These are phyloP conservation scores for Phymanthus crucifer DNA, from an alignment of 92 coral and sea anemone species.

Conservation along the genomic window DNA sequence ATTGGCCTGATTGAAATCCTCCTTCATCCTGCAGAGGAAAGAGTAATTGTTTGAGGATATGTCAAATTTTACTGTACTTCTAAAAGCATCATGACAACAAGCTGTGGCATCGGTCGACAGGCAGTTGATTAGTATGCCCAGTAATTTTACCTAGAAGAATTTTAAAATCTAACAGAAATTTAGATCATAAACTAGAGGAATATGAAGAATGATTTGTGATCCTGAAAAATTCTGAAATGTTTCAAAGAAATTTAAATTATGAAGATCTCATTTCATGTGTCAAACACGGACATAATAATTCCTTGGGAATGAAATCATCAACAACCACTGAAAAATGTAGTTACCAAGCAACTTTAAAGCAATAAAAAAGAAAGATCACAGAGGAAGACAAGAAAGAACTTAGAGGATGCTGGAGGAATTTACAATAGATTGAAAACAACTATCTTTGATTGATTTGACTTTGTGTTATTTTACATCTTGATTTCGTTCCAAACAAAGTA, in stretches of 20 bases:
- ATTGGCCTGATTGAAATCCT: slow-evolving; percentile 57
- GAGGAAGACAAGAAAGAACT: not conserved
- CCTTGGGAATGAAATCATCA: not conserved
- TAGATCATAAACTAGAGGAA: too few species aligned
- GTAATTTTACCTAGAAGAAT: too few species aligned
- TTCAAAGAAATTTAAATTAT: not conserved
- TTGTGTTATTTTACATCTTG: not conserved
- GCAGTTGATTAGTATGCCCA: not conserved
- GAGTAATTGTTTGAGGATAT: not conserved
- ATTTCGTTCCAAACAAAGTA: not conserved
- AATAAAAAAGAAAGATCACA: not conserved
- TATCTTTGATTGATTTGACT: not conserved
- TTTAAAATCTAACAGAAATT: too few species aligned
- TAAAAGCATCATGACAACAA: not conserved
- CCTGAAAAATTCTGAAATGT: not conserved
- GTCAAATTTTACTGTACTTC: not conserved
- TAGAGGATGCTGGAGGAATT: not conserved
- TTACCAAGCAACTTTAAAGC: not conserved
- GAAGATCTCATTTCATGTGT: not conserved
- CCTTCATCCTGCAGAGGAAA: slow-evolving; percentile 46
- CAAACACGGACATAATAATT: not conserved
- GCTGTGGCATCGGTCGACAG: not conserved
- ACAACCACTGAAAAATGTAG: not conserved
- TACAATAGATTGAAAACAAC: not conserved
- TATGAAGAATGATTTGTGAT: too few species aligned